These are phyloP conservation scores for Premnoplex brunnescens DNA, from an alignment of 2,797 vertebrate species.

Conservation along the genomic window DNA sequence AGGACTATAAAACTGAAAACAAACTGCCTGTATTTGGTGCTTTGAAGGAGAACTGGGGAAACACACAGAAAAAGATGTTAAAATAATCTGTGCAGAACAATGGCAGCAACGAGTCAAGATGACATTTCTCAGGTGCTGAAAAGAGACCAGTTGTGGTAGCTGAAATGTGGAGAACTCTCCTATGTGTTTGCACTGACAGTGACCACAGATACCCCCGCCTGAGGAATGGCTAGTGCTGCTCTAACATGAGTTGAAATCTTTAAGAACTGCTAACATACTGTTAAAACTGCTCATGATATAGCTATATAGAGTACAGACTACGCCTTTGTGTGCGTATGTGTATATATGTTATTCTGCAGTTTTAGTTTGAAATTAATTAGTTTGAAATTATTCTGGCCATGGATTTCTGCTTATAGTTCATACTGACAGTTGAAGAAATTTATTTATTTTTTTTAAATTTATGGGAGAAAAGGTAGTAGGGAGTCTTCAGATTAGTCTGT, in stretches of 20 bases:
- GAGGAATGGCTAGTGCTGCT: not conserved
- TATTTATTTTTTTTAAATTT: not conserved
- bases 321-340: not conserved
- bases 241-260: rapidly evolving
- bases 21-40: conserved; percentile 6
- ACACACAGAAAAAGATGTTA: not conserved
- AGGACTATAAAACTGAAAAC: conserved; percentile 47
- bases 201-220: not conserved
- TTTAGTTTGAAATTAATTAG: not conserved
- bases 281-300: not conserved
- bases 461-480: not conserved
- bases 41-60: not conserved
- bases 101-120: conserved; percentile 12
- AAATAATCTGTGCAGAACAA: conserved; percentile 24
- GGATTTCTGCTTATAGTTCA: not conserved
- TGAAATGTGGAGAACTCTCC: not conserved
- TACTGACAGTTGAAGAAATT: not conserved
- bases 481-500: not conserved
- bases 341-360: not conserved
- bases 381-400: not conserved
- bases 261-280: not conserved
- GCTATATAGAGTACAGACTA: not conserved
- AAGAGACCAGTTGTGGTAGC: not conserved
- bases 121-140: not conserved
- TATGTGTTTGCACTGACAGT: rapidly evolving